Evolutionary conservation across 1,140 invertebrate species (phyloP), one percentile per base, ranked within the genome.

Genomic region (Fopius arisanus): DNA sequence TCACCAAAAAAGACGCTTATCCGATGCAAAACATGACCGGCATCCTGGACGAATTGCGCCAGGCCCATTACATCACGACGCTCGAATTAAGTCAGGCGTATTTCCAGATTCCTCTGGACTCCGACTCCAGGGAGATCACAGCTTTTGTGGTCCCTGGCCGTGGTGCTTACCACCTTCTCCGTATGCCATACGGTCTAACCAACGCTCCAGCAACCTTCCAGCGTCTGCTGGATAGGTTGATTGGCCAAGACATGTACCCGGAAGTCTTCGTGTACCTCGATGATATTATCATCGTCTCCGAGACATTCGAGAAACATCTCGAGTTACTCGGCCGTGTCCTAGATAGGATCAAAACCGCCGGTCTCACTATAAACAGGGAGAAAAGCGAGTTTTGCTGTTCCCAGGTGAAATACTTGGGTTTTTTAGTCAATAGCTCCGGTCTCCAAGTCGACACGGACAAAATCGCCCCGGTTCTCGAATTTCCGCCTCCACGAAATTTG

Each of bases 371-470:
- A 2, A 82, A 82, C 33, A 54, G 9, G 0, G 0, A 81, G 29
- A 31, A 83, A 63, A 77, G 78, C 23, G 9, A 78, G 0, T 80
- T 82, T 19, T 76, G 75, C 26, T 2, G 23, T 0, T 65, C 29
- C 0, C 10, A 77, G 33, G n/a, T 82, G 0, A 72, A 70, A 70
- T 84, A 83, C 40, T 70, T 84, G 21, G 81, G 82, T 0, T 77
- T 80, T 54, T 33, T 79, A 23, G 78, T 88, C 0, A 72, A 80
- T 51, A 14, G 59, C 0, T 71, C 83, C 19, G 83, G 84, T 3
- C 69, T 90, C 0, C 40, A 75, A 6, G 80, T 81, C 0, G 82
- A 88, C 67, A 83, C 84, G 1, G 78, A 77, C 1, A 86, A 86
- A 62, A 59, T 80, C 0, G 67, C 9, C 16, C 83, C 84, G 2